Conservation (phyloP, 2,888 invertebrate species). For the Drosophila heteroneura region DNA sequence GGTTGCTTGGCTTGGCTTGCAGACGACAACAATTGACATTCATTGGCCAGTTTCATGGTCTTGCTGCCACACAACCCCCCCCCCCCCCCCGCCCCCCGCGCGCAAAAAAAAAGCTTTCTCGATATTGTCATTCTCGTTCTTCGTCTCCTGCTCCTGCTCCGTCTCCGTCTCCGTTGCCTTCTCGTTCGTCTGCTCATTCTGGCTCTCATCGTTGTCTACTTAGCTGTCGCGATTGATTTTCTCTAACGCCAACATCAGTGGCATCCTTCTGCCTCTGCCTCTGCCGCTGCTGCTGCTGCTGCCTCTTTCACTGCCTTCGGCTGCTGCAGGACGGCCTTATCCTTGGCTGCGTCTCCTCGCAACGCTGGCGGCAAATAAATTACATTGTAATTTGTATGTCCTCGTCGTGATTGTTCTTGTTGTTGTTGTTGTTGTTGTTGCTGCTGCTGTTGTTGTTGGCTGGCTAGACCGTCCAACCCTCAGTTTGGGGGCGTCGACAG, state of each 20-base stretch:
- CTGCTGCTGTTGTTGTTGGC: slow-evolving; percentile 38
- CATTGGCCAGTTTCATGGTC: slow-evolving; percentile 77
- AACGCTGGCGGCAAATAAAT: slow-evolving; percentile 76
- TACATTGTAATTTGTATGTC: slow-evolving; percentile 82
- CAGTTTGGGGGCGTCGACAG: slow-evolving; percentile 37
- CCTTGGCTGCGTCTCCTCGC: slow-evolving; percentile 38
- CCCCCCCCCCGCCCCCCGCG: fast-evolving
- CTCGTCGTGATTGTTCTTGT: slow-evolving; percentile 49
- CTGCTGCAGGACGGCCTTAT: slow-evolving; percentile 14
- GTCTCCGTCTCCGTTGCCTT: slow-evolving; percentile 15
- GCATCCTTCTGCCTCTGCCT: slow-evolving; percentile 24
- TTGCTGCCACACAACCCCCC: neutral
- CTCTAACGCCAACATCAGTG: slow-evolving; percentile 54
- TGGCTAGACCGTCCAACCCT: slow-evolving; percentile 67
- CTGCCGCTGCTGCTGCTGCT: neutral
- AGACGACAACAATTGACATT: slow-evolving; percentile 74
- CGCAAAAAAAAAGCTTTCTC: slow-evolving; percentile 36
- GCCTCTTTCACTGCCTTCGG: neutral
- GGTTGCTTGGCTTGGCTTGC: slow-evolving; percentile 10
- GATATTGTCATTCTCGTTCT: slow-evolving; percentile 30
- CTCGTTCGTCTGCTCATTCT: neutral
- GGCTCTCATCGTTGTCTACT: slow-evolving; percentile 39
- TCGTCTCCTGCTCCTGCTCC: slow-evolving; percentile 4
- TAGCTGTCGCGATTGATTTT: slow-evolving; percentile 76
- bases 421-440: slow-evolving; percentile 38